Evolutionary conservation across 2,888 invertebrate species (phyloP).

Genomic region (Amphipoea lucens): DNA sequence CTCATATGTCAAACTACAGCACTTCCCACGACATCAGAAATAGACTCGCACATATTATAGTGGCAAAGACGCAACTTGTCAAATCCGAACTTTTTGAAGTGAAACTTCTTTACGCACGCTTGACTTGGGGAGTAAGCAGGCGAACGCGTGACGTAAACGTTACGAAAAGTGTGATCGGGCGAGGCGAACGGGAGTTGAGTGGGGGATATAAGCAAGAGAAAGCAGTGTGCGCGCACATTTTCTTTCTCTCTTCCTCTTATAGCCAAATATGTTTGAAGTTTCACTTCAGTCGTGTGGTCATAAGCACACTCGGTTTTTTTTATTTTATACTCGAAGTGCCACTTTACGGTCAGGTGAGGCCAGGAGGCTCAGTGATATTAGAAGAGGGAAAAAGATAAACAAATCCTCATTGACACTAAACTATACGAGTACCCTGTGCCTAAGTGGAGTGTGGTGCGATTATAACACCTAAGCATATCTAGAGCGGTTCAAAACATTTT

Average conservation of each 20-base stretch:
- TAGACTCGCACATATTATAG: neutral
- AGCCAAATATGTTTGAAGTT: too few relatives aligned
- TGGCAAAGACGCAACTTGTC: neutral
- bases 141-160: too few relatives aligned
- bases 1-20: neutral
- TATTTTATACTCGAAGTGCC: neutral
- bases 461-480: conserved; percentile 15
- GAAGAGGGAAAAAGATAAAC: neutral
- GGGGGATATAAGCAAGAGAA: too few relatives aligned
- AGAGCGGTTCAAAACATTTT: conserved; percentile 28
- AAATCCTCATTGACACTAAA: neutral
- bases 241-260: too few relatives aligned
- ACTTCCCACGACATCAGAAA: neutral
- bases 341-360: neutral
- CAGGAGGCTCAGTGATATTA: neutral
- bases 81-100: neutral
- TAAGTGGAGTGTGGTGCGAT: neutral
- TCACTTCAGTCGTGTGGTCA: too few relatives aligned
- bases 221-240: too few relatives aligned
- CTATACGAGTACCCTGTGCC: too few relatives aligned
- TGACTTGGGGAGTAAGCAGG: too few relatives aligned
- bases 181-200: too few relatives aligned
- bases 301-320: too few relatives aligned
- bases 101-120: too few relatives aligned
- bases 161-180: too few relatives aligned